Percentiles rank a stretch among this genome's conserved stretches.
phyloP scores from a whole-genome alignment of 2,797 vertebrate genomes.

The Mus minutoides region DNA sequence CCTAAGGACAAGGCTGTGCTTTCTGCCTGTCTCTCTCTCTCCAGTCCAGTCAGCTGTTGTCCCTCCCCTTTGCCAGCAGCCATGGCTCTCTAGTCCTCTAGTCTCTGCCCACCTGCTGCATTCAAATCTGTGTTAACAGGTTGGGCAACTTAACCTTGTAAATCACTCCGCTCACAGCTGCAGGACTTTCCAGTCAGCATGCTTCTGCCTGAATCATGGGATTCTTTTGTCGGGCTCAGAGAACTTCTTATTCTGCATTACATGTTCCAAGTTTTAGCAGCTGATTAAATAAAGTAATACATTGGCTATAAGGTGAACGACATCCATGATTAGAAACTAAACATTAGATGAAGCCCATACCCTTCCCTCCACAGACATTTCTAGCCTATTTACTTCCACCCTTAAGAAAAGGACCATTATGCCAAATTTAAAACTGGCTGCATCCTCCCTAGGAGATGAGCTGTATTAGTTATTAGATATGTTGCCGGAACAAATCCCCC shows the following conservation, averaged over 20 bases:
- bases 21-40: not conserved
- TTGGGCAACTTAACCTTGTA: not conserved
- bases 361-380: not conserved
- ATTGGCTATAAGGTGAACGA: not conserved
- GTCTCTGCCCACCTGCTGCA: not conserved
- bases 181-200: not conserved
- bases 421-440: not conserved
- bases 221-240: constrained; percentile 22
- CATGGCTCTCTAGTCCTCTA: not conserved
- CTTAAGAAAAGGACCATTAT: not conserved
- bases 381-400: not conserved
- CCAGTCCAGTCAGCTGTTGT: not conserved
- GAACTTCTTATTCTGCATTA: not conserved
- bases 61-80: not conserved
- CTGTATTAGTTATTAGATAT: not conserved
- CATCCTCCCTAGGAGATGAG: not conserved
- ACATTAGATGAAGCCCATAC: not conserved
- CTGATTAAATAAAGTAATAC: not conserved
- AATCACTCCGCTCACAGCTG: not conserved
- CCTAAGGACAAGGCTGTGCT: not conserved
- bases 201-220: not conserved
- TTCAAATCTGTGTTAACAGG: constrained; percentile 12
- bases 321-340: not conserved
- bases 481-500: not conserved
- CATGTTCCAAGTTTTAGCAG: not conserved